Evolutionary conservation across 2,888 invertebrate species (phyloP), one percentile per base, ranked within the genome.

Genomic region (Melanotus villosus): DNA sequence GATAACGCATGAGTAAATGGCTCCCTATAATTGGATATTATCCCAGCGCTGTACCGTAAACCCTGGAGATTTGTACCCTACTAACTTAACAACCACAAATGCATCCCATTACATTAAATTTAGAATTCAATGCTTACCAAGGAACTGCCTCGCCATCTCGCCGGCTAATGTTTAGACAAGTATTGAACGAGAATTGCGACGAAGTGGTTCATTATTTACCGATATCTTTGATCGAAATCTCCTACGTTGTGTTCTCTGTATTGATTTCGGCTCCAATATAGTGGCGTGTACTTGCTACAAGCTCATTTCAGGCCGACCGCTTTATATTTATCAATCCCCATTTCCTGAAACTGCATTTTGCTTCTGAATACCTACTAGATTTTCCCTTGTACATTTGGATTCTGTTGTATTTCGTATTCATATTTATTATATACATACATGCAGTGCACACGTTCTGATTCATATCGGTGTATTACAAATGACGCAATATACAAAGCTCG

Each of bases 21-120:
- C 75, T 72, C 75, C 72, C 78, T 72, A 77, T 79, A 80, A 80
- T 80, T 80, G 79, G 80, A 79, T 78, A 79, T 80, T 79, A 79
- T 78, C 76, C 76, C 74, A 65, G 72, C 73, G 78, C 75, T 75
- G 76, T 73, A 73, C 72, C 59, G 65, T 70, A 72, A 73, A 71
- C 75, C 75, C 73, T 56, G 47, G 74, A 75, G 75, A 77, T 77
- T 77, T 77, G 71, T 75, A 63, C 67, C 67, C 67, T 59, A 67
- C 67, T 70, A 67, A 67, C 70, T 70, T 70, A 70, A 70, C 70
- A 70, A 70, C 70, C 70, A 63, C 67, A 70, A 70, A 63, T 67
- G 67, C 67, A 70, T 62, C 64, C 70, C 45, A 64, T 70, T 70
- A 64, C 64, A 66, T 70, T 70, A 70, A 70, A 70, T 70, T 63